Percentiles rank a stretch among this genome's conserved stretches.
Conservation (phyloP, 30 jellyfish, hydroid and myxozoan genomes). For the Cassiopea andromeda region DNA sequence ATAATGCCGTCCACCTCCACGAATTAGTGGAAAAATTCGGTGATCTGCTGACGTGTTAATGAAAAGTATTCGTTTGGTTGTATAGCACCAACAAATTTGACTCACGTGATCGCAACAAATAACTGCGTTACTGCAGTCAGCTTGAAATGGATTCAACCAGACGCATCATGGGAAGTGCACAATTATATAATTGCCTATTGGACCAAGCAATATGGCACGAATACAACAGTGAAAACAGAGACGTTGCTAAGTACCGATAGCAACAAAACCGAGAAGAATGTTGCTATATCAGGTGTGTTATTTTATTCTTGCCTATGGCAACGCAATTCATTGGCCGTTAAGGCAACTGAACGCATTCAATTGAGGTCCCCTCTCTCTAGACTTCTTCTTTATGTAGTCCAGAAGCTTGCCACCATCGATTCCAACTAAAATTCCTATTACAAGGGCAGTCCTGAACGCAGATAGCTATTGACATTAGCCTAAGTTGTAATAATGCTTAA, state of each 20-base stretch:
- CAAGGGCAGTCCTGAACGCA: too few species aligned
- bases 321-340: too few species aligned
- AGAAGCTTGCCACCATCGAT: too few species aligned
- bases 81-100: conserved; percentile 26
- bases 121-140: conserved; percentile 12
- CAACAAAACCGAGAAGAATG: conserved; percentile 15
- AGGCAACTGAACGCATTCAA: too few species aligned
- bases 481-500: too few species aligned
- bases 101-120: neutral
- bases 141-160: conserved; percentile 43
- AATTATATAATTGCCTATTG: conserved; percentile 30
- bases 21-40: neutral
- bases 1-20: neutral
- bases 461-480: too few species aligned
- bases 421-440: too few species aligned
- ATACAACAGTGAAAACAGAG: neutral
- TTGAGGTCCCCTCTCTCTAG: too few species aligned
- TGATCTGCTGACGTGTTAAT: neutral
- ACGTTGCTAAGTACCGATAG: neutral
- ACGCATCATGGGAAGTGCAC: conserved; percentile 3
- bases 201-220: conserved; percentile 1
- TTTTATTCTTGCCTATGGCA: too few species aligned
- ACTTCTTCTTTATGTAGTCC: too few species aligned
- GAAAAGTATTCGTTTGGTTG: neutral
- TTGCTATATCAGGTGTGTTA: conserved; percentile 22